Evolutionary conservation across 1,140 invertebrate species (phyloP), one percentile per base, ranked within the genome.

Genomic region (Rhopalosiphum maidis): DNA sequence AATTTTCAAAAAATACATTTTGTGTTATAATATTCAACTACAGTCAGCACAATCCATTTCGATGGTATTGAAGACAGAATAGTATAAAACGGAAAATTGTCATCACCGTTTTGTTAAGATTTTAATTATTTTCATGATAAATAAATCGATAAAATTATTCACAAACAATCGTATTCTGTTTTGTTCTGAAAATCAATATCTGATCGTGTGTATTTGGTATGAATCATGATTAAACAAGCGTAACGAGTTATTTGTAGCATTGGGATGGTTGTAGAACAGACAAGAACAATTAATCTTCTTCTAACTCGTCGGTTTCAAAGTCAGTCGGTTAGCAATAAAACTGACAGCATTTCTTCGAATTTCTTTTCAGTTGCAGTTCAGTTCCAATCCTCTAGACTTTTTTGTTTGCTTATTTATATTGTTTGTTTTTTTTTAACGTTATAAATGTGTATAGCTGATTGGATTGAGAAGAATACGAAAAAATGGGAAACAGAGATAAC

Each of bases 211-310:
- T 54, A 25, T 18, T 55, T 23, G 2, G n/a, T 37, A 54, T 55
- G 48, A 89, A 90, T 37, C 21, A 55, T 30, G 51, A 25, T 30
- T 86, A 88, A 88, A 90, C 88, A 54, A 55, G 23, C 9, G 18
- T 23, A 55, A 54, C 35, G 22, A 55, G 88, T 90, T 90, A 55
- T 90, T 90, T 90, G 51, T 55, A 55, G 22, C 35, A 35, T 55
- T 55, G 35, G 18, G 54, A 55, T 5, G 35, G 35, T 37, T 25
- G 21, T 55, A 90, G 48, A 41, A 55, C 22, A 55, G 11, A 41
- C 35, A 48, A 8, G n/a, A 41, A 55, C 48, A 55, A 90, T 90
- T 90, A 90, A 90, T 90, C 48, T 90, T 90, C 88, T 55, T 55
- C 88, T 21, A 37, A 55, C 23, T 54, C 48, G 9, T 90, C 7